Evolutionary conservation across 2,113 vertebrate genomes (phyloP), one percentile per base, ranked within the genome.

Genomic region (Chaetorhynchus papuensis): DNA sequence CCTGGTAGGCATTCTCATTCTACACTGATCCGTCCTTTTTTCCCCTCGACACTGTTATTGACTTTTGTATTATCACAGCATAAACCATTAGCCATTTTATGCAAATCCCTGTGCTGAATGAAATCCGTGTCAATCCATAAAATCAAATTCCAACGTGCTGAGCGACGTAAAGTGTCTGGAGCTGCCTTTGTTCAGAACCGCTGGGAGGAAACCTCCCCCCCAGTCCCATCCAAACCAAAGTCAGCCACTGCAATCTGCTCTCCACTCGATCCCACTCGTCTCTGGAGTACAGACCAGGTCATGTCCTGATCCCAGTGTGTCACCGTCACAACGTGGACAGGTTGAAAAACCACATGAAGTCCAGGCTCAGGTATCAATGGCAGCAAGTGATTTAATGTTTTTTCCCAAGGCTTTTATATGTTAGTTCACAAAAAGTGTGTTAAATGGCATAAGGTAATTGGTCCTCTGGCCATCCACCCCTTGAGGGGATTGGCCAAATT

Each of bases 31-130:
- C 2, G 4, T 66, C 92, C 78, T 86, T 86, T 77, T 47, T 59
- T 22, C 23, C 69, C 71, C 64, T 71, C n/a, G 1, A 56, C 71
- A 21, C 30, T 30, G 75, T 68, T 91, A 87, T 79, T 96, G 79
- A 83, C 90, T 94, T 95, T 60, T 33, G 44, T 33, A 60, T 87
- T 81, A 80, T 63, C 86, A 44, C 68, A 35, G 41, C 87, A 82
- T 52, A 86, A 95, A 68, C 79, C 85, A 87, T 72, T 39, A 93
- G 71, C 56, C 61, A 82, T 59, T 77, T 90, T 28, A 95, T 87
- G 85, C 68, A 96, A 86, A 95, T 86, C 80, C 39, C 2, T 3
- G 31, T 50, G 49, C 49, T 66, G 72, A 93, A 92, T 86, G 74
- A 84, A 91, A 94, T 87, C 83, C 6, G 0, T 87, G 82, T 86